Percentiles rank a stretch among this genome's conserved stretches.
phyloP scores from a whole-genome alignment of 2,113 vertebrate genomes.

The Salvelinus fontinalis region DNA sequence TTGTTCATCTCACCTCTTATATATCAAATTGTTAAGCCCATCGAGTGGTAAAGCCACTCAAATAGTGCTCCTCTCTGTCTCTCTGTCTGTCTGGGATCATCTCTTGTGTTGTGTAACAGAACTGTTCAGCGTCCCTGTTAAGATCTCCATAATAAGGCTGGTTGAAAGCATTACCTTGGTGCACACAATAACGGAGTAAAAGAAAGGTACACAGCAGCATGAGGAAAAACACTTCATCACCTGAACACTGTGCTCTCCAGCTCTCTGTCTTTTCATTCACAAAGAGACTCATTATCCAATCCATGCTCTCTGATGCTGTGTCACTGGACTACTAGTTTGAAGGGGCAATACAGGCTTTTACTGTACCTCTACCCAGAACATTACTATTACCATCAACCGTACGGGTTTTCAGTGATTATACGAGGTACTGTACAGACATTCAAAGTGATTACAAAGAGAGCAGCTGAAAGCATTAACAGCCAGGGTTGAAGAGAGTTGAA shows the following conservation, averaged over 20 bases:
- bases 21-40: not conserved
- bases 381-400: not conserved
- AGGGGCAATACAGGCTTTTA: conserved; percentile 1
- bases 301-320: not conserved
- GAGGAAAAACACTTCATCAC: not conserved
- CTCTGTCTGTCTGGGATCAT: not conserved
- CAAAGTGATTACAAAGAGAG: conserved; percentile 29
- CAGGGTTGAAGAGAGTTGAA: too few relatives aligned
- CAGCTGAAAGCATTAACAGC: conserved; percentile 18
- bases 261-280: not conserved
- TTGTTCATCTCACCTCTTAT: not conserved
- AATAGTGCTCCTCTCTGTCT: not conserved
- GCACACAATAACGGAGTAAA: not conserved
- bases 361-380: not conserved
- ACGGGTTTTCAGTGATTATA: not conserved
- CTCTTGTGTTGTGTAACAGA: not conserved
- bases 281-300: not conserved
- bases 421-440: not conserved
- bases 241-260: not conserved
- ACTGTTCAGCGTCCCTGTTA: not conserved
- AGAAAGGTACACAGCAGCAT: conserved; percentile 1
- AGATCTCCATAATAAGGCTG: not conserved
- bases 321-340: not conserved
- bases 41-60: not conserved
- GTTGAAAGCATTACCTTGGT: not conserved